Conservation (phyloP, 2,888 invertebrate genomes). For the Tuberolachnus salignus region DNA sequence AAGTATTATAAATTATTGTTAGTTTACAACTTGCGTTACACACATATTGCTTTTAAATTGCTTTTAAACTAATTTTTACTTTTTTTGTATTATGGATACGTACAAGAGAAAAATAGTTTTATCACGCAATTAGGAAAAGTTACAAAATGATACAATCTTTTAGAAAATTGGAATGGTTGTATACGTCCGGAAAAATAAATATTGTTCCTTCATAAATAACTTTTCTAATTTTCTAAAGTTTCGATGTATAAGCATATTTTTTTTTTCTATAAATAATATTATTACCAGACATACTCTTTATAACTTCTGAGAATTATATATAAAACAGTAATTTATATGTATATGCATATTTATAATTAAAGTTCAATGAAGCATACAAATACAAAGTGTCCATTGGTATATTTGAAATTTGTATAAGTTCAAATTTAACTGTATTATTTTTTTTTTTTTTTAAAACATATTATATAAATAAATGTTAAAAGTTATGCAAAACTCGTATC, state of each 20-base stretch:
- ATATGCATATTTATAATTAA: not conserved
- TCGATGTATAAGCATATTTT: not conserved
- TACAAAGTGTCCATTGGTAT: not conserved
- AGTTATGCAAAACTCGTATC: too few relatives aligned
- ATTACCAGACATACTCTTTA: not conserved
- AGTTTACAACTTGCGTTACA: too few relatives aligned
- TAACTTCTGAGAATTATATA: not conserved
- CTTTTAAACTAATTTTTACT: not conserved
- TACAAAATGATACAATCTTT: constrained; percentile 39
- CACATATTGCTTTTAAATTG: too few relatives aligned
- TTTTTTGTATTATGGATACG: not conserved
- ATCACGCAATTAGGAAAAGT: constrained; percentile 11
- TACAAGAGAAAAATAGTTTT: not conserved
- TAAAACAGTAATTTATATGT: not conserved
- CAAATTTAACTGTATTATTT: too few relatives aligned
- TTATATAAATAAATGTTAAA: too few relatives aligned
- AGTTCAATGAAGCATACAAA: not conserved
- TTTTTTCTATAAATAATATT: not conserved
- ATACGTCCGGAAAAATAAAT: constrained; percentile 16
- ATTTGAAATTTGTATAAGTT: not conserved
- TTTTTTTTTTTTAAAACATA: too few relatives aligned
- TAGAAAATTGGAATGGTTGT: not conserved
- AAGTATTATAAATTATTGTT: not conserved
- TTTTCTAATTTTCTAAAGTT: constrained; percentile 26
- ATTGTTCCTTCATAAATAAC: constrained; percentile 34